Percentiles rank a stretch among this genome's conserved stretches.
Conservation (phyloP, 1,140 invertebrate genomes). For the Tetragonula clypearis region DNA sequence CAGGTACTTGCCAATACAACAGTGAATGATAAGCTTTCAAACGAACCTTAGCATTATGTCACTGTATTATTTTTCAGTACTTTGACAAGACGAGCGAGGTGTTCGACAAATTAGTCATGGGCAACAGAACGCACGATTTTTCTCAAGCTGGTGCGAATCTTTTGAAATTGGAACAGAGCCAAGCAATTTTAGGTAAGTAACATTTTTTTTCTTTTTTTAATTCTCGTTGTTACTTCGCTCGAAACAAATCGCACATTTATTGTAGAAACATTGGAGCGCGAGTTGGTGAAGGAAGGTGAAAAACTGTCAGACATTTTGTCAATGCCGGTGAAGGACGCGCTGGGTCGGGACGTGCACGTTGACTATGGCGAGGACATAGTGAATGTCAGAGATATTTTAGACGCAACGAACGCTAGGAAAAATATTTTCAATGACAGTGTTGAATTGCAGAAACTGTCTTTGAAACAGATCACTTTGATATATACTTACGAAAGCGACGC, state of each 20-base stretch:
- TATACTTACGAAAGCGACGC: constrained; percentile 89
- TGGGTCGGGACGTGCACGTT: constrained; percentile 87
- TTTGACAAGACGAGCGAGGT: constrained; percentile 86
- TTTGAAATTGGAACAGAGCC: constrained; percentile 83
- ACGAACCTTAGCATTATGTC: not conserved
- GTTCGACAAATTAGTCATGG: constrained; percentile 86
- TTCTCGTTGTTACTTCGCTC: not conserved
- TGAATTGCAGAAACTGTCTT: constrained; percentile 87
- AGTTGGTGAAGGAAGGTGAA: constrained; percentile 89
- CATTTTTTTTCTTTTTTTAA: not conserved
- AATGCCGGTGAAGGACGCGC: constrained; percentile 90
- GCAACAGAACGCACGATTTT: constrained; percentile 82
- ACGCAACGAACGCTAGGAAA: constrained; percentile 84
- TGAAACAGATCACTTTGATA: constrained; percentile 89
- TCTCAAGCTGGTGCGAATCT: constrained; percentile 82
- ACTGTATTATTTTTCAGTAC: constrained; percentile 78
- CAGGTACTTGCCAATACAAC: constrained; percentile 80
- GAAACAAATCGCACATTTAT: not conserved
- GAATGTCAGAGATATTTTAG: constrained; percentile 87
- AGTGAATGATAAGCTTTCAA: too few relatives aligned
- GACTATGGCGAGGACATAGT: constrained; percentile 88
- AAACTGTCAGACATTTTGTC: constrained; percentile 90
- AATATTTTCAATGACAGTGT: constrained; percentile 87
- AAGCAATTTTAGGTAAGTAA: constrained; percentile 71
- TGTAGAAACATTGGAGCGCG: constrained; percentile 85